phyloP scores from a whole-genome alignment of 1,140 invertebrate species.

The Drosophila jambulina region DNA sequence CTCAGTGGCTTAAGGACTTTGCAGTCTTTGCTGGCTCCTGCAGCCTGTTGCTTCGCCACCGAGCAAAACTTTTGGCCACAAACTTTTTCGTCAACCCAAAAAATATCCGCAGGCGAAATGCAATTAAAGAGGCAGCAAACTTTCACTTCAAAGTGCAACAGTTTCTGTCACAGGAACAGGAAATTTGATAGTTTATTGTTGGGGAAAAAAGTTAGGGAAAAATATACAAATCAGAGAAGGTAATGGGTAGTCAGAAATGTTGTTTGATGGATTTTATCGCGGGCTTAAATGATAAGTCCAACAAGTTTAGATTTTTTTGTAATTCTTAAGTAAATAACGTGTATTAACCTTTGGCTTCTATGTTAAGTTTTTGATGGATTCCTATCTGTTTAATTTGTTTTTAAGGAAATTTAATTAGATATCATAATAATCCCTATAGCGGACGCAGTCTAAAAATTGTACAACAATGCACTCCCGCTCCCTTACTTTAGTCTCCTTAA shows the following conservation, averaged over 20 bases:
- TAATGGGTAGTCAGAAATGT: neutral
- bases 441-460: no score
- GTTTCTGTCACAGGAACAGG: neutral
- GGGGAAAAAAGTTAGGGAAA: neutral
- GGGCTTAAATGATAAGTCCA: neutral
- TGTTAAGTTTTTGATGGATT: no score
- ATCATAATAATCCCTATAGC: no score
- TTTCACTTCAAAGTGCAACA: slow-evolving; percentile 32
- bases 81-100: slow-evolving; percentile 44
- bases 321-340: no score
- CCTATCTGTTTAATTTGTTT: no score
- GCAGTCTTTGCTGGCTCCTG: slow-evolving; percentile 26
- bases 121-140: slow-evolving; percentile 41
- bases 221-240: neutral
- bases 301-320: neutral
- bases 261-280: neutral
- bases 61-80: slow-evolving; percentile 29
- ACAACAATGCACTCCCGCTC: neutral
- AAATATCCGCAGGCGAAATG: slow-evolving; percentile 50
- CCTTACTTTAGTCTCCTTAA: neutral
- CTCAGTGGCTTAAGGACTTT: slow-evolving; percentile 55
- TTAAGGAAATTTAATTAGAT: no score
- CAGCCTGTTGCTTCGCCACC: slow-evolving; percentile 44
- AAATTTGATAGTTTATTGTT: slow-evolving; percentile 7
- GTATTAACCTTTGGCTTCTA: no score